Evolutionary conservation across 2,888 invertebrate genomes (phyloP), one percentile per base, ranked within the genome.

Genomic region (Arge pagana): DNA sequence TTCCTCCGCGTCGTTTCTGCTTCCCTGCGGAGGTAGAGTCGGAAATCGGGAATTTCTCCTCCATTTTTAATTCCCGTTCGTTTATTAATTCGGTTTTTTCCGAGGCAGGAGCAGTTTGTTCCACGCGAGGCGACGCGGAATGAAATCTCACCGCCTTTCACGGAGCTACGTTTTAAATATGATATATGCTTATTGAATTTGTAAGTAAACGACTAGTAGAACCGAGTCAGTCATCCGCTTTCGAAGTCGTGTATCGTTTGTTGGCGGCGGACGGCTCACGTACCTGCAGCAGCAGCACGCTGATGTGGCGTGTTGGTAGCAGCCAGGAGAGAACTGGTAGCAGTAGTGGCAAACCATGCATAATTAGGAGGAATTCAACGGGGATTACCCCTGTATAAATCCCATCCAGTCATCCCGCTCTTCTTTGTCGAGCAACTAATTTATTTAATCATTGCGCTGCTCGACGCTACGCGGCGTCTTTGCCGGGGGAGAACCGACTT

Each of bases 311-410:
- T 21, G 13, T n/a, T 31, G 33, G 43, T 43, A 33, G 45, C 23
- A 13, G 42, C 26, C 36, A n/a, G n/a, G n/a, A n/a, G n/a, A n/a
- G n/a, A n/a, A n/a, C 56, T 63, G 64, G 66, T 64, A 67, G 67
- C 65, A 63, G 61, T 62, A 65, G 65, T 71, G 71, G 71, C 65
- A 72, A 73, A 74, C 70, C 74, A 71, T 74, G 72, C 73, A 74
- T 74, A 74, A 74, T 74, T 74, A 73, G 68, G 70, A 72, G 70
- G 72, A 72, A 72, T 74, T 74, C 72, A 72, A 69, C 67, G 62
- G 66, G 72, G 72, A 74, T 74, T 74, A 73, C 70, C 70, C 67
- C 67, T 67, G 65, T 68, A 66, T 62, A 70, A 65, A 71, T 68
- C 69, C 67, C 67, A 66, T 68, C 71, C 66, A 71, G 71, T 73